Percentiles rank a stretch among this genome's conserved stretches.
These are phyloP conservation scores for Pollachius pollachius DNA, from an alignment of 2,113 vertebrate species.

Conservation along the genomic window DNA sequence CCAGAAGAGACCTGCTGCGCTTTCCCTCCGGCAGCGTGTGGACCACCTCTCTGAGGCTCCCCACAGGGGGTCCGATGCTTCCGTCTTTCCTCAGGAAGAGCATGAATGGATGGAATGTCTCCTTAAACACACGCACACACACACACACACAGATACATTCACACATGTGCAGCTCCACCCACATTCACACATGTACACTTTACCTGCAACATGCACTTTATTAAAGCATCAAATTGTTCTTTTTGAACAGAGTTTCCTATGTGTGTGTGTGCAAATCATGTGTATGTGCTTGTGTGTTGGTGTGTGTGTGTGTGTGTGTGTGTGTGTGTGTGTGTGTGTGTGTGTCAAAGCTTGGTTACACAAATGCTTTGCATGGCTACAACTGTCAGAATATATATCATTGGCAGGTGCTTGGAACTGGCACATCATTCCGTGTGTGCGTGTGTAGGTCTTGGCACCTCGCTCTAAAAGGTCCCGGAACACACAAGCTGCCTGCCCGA, in stretches of 20 bases:
- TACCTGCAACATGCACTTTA: background rate
- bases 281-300: background rate
- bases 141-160: constrained; percentile 12
- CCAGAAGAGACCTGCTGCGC: no score
- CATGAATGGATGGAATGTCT: constrained; percentile 59
- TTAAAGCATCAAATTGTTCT: background rate
- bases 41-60: constrained; percentile 19
- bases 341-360: background rate
- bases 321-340: background rate
- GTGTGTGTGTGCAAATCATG: background rate
- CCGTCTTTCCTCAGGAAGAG: constrained; percentile 63
- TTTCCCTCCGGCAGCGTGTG: constrained; percentile 1
- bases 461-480: constrained; percentile 39
- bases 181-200: constrained; percentile 9
- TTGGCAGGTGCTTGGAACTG: background rate
- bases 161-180: constrained; percentile 16
- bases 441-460: constrained; percentile 40
- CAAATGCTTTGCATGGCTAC: background rate
- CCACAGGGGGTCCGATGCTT: constrained; percentile 37
- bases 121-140: constrained; percentile 21
- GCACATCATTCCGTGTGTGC: constrained; percentile 12
- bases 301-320: background rate
- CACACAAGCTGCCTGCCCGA: constrained; percentile 42
- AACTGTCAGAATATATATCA: background rate
- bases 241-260: background rate